A percentile compares a stretch with the other conserved stretches of the same genome.
Conservation (phyloP, 1,140 invertebrate species). For the Drosophila mojavensis region DNA sequence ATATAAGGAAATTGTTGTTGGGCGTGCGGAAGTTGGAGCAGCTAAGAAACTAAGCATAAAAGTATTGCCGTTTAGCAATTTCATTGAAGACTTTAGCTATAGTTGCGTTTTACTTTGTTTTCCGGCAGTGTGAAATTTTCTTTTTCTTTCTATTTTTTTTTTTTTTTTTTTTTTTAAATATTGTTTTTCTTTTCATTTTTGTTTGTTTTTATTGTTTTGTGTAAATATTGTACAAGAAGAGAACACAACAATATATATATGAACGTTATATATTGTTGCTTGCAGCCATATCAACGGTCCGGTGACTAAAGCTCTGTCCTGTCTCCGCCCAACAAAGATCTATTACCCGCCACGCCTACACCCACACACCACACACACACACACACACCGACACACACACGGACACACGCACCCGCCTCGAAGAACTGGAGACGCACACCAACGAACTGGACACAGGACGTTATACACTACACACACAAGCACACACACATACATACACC, state of each 20-base stretch:
- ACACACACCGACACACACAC: slow-evolving; percentile 24
- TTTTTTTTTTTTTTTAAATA: slow-evolving; percentile 6
- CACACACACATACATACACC: slow-evolving; percentile 35
- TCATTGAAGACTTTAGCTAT: slow-evolving; percentile 16
- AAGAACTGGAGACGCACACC: slow-evolving; percentile 41
- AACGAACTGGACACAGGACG: slow-evolving; percentile 36
- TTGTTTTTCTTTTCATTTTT: slow-evolving; percentile 22
- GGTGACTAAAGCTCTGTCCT: slow-evolving; percentile 82
- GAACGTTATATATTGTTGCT: slow-evolving; percentile 70
- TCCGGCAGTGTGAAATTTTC: background rate
- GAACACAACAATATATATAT: slow-evolving; percentile 20
- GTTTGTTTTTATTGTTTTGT: slow-evolving; percentile 18
- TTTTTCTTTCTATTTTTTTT: background rate
- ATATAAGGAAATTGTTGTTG: background rate
- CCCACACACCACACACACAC: slow-evolving; percentile 35
- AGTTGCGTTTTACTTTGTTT: slow-evolving; percentile 1
- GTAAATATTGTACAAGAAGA: slow-evolving; percentile 16
- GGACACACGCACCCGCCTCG: slow-evolving; percentile 39
- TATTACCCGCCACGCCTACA: slow-evolving; percentile 29
- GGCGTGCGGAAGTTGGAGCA: slow-evolving; percentile 42
- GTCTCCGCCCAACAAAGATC: slow-evolving; percentile 46
- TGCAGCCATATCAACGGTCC: slow-evolving; percentile 84
- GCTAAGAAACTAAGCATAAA: slow-evolving; percentile 6
- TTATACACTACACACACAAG: slow-evolving; percentile 19
- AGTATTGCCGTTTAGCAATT: slow-evolving; percentile 12